Conservation (phyloP, 2,113 vertebrate genomes). For the Pipra filicauda region DNA sequence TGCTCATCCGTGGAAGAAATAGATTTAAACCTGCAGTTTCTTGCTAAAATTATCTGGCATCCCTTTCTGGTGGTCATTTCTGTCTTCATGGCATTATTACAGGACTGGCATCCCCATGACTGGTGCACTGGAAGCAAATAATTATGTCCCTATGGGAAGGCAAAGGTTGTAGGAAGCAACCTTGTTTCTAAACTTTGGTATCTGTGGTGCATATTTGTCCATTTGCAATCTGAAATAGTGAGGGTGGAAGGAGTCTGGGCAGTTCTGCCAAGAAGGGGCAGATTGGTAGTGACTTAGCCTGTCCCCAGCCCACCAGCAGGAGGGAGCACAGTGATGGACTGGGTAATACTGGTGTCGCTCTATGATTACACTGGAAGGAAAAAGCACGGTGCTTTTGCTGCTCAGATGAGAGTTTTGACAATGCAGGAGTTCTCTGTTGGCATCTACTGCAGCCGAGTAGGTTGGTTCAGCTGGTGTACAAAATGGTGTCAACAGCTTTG, state of each 20-base stretch:
- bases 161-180: background rate
- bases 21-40: background rate
- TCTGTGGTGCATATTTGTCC: background rate
- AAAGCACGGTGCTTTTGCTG: background rate
- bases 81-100: background rate
- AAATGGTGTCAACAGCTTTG: background rate
- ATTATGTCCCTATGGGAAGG: background rate
- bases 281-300: background rate
- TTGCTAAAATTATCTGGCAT: background rate
- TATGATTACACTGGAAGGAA: background rate
- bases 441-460: background rate
- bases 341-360: background rate
- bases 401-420: background rate
- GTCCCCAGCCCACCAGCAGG: rapidly evolving
- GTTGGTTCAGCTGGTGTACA: background rate
- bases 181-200: background rate
- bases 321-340: background rate
- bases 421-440: background rate
- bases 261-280: background rate
- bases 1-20: background rate
- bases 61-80: background rate
- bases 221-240: background rate
- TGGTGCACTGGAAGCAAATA: background rate
- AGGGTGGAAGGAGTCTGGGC: background rate
- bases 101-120: background rate